A percentile compares a stretch with the other conserved stretches of the same genome.
phyloP scores from a whole-genome alignment of 2,888 invertebrate genomes.

The Amiota communis region DNA sequence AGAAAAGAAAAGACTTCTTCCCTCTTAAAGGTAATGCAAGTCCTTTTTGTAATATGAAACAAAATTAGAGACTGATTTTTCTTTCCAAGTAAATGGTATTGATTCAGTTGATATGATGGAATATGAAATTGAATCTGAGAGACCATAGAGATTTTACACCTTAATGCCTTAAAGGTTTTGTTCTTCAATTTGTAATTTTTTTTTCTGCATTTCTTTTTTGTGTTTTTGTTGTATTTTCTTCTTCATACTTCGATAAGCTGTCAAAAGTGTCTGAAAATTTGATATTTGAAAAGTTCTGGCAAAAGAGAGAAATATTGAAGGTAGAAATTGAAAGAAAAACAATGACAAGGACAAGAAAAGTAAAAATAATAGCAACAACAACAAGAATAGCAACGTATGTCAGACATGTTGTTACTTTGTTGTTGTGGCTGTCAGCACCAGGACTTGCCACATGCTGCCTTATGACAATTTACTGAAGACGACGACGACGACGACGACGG shows the following conservation, averaged over 20 bases:
- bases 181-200: background rate
- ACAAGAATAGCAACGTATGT: constrained; percentile 51
- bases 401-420: no score
- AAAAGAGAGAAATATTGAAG: constrained; percentile 26
- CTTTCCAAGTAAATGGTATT: no score
- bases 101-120: no score
- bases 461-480: constrained; percentile 34
- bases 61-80: no score
- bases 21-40: no score
- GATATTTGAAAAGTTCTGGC: constrained; percentile 53
- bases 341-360: constrained; percentile 31
- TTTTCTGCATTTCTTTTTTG: background rate
- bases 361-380: constrained; percentile 1
- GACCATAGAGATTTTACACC: no score
- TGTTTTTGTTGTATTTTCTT: background rate
- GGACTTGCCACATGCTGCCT: constrained; percentile 24
- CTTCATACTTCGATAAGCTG: constrained; percentile 58
- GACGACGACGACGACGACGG: background rate
- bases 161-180: background rate
- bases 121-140: no score
- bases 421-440: constrained; percentile 24
- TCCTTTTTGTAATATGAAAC: no score
- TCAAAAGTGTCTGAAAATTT: constrained; percentile 66
- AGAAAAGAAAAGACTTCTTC: no score
- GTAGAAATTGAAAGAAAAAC: constrained; percentile 32